Conservation (phyloP, 92 coral and sea anemone genomes). For the Desmophyllum pertusum region DNA sequence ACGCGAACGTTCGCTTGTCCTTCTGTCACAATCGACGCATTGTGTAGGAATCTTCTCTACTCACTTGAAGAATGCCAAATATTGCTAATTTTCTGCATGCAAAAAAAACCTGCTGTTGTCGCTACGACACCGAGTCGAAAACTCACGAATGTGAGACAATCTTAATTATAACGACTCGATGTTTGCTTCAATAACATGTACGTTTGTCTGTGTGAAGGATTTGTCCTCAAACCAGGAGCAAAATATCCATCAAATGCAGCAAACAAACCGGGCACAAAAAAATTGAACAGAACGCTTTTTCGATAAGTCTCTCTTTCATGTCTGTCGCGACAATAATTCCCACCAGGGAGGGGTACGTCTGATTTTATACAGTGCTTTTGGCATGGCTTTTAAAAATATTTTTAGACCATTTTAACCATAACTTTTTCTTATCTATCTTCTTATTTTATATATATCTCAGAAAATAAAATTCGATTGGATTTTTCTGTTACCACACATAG, state of each 20-base stretch:
- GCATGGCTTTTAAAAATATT: too few relatives aligned
- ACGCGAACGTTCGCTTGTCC: not conserved
- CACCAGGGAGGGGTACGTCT: slow-evolving; percentile 6
- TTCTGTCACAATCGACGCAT: not conserved
- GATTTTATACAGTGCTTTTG: too few relatives aligned
- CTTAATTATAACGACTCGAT: not conserved
- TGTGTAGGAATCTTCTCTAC: not conserved
- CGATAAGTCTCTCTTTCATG: slow-evolving; percentile 16
- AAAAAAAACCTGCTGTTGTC: not conserved
- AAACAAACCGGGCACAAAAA: not conserved
- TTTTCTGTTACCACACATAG: too few relatives aligned
- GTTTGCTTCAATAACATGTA: not conserved
- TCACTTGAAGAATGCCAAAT: slow-evolving; percentile 41
- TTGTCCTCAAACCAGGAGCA: not conserved
- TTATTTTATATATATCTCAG: too few relatives aligned
- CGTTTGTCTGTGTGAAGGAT: not conserved
- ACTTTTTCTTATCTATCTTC: not conserved
- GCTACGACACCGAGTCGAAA: not conserved
- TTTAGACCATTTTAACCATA: too few relatives aligned
- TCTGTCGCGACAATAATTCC: not conserved
- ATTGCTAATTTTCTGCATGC: slow-evolving; percentile 10
- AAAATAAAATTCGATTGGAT: not conserved
- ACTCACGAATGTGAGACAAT: not conserved
- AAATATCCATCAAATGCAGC: not conserved
- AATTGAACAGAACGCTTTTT: not conserved